These are phyloP conservation scores for Takifugu bimaculatus DNA, from an alignment of 2,113 vertebrate genomes.

Conservation along the genomic window DNA sequence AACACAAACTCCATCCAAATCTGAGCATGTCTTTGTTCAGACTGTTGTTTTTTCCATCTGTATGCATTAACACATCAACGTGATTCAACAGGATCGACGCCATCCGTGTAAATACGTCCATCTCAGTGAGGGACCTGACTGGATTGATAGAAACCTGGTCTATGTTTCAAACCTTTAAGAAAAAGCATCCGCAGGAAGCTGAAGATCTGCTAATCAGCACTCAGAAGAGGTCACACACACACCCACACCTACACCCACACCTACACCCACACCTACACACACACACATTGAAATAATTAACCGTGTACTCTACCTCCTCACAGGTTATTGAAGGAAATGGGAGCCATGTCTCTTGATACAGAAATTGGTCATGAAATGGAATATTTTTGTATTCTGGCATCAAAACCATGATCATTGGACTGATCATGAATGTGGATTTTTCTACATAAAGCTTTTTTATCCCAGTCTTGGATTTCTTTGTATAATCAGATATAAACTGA, in stretches of 20 bases:
- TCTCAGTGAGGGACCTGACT: constrained; percentile 61
- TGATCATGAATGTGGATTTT: no score
- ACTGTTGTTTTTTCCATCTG: no score
- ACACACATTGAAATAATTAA: not conserved
- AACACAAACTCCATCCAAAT: not conserved
- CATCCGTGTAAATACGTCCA: constrained; percentile 53
- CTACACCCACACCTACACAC: no score
- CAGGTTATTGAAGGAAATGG: constrained; percentile 69
- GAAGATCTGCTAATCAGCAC: constrained; percentile 62
- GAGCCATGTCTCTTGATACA: constrained; percentile 60
- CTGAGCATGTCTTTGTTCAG: not conserved
- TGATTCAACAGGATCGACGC: constrained; percentile 68
- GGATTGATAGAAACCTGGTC: constrained; percentile 76
- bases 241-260: no score
- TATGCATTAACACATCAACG: not conserved
- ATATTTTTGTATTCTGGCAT: constrained; percentile 69
- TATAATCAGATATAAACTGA: no score
- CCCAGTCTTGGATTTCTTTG: no score
- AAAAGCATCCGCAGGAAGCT: constrained; percentile 62
- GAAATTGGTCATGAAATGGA: constrained; percentile 40
- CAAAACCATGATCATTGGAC: constrained; percentile 49
- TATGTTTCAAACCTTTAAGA: constrained; percentile 70
- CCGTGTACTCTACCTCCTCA: not conserved
- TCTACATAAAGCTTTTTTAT: not conserved
- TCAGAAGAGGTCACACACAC: constrained; percentile 50